A percentile compares a stretch with the other conserved stretches of the same genome.
These are phyloP conservation scores for Prionailurus viverrinus DNA, from an alignment of 2,113 vertebrate genomes.

Conservation along the genomic window DNA sequence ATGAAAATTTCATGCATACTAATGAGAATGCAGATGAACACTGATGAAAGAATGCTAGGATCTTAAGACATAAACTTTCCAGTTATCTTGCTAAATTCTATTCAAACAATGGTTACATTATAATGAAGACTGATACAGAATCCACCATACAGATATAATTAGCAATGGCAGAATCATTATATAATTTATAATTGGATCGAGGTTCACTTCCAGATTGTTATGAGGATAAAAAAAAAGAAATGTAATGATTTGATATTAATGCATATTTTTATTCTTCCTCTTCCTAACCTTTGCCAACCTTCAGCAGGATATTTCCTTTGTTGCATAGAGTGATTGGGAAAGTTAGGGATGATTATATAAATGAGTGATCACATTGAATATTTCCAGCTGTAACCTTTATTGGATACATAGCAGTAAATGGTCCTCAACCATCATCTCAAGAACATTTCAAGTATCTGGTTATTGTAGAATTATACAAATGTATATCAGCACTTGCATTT, in stretches of 20 bases:
- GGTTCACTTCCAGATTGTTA: constrained; percentile 63
- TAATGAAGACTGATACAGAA: constrained; percentile 62
- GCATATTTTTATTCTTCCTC: constrained; percentile 26
- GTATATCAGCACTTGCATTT: constrained; percentile 58
- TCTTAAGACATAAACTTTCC: constrained; percentile 88
- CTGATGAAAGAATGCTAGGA: constrained; percentile 87
- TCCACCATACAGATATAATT: constrained; percentile 70
- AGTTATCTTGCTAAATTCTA: constrained; percentile 84
- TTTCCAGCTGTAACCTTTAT: constrained; percentile 42
- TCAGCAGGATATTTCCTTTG: constrained; percentile 55
- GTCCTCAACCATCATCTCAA: not conserved
- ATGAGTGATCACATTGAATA: constrained; percentile 11
- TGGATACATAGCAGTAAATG: not conserved
- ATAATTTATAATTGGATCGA: constrained; percentile 72
- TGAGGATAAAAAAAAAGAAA: not conserved
- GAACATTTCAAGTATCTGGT: constrained; percentile 53
- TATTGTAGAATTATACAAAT: constrained; percentile 34
- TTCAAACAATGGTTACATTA: constrained; percentile 77
- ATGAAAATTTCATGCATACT: constrained; percentile 93
- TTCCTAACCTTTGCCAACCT: constrained; percentile 38
- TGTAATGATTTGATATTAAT: constrained; percentile 51
- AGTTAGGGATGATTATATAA: constrained; percentile 50
- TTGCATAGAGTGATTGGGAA: constrained; percentile 3
- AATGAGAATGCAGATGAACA: constrained; percentile 93
- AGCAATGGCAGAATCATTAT: constrained; percentile 75